These are phyloP conservation scores for Pholis gunnellus DNA, from an alignment of 2,113 vertebrate species.

Conservation along the genomic window DNA sequence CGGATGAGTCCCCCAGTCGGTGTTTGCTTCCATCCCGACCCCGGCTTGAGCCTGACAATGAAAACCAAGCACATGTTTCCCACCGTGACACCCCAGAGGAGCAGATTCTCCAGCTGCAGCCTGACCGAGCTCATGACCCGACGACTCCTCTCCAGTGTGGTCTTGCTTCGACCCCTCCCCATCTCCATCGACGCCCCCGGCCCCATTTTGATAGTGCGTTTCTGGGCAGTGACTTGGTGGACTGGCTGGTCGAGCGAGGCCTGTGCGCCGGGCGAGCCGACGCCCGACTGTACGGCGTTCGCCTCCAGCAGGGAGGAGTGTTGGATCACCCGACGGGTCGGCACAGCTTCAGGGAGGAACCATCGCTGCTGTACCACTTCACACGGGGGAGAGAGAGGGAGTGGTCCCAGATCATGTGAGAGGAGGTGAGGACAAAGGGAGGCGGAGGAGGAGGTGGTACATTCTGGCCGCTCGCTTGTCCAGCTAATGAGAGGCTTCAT, in stretches of 20 bases:
- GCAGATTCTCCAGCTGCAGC: background rate
- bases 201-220: slow-evolving; percentile 69
- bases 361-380: slow-evolving; percentile 85
- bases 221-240: slow-evolving; percentile 88
- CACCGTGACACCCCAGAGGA: background rate
- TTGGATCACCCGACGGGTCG: slow-evolving; percentile 82
- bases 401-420: slow-evolving; percentile 5
- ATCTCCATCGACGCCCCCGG: background rate
- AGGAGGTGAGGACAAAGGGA: background rate
- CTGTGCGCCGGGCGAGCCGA: slow-evolving; percentile 86
- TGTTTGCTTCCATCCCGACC: background rate
- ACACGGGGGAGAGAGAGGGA: background rate
- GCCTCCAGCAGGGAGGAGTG: slow-evolving; percentile 86
- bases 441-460: no score
- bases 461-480: background rate
- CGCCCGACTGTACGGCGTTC: slow-evolving; percentile 85
- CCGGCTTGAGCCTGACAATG: background rate
- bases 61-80: background rate
- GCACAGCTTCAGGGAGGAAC: slow-evolving; percentile 85
- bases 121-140: background rate
- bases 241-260: slow-evolving; percentile 89
- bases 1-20: background rate
- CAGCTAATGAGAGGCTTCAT: background rate
- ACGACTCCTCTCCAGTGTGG: slow-evolving; percentile 20
- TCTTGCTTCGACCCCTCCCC: background rate